Evolutionary conservation across 2,888 invertebrate genomes (phyloP).

Genomic region (Stenodema calcarata): DNA sequence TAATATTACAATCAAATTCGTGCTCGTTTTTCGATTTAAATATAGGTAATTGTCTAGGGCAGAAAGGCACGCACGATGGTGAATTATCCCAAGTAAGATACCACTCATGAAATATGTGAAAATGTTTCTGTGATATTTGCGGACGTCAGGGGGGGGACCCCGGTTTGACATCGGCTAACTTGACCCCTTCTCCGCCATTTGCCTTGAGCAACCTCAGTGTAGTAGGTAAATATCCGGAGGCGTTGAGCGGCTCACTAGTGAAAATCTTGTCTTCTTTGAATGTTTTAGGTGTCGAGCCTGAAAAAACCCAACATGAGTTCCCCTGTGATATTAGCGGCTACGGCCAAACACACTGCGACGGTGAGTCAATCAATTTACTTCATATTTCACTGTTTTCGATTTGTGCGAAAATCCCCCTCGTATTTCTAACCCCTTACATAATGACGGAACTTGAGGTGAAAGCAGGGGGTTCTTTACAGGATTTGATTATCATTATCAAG

Average conservation of each 20-base stretch:
- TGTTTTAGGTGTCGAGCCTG: slow-evolving; percentile 32
- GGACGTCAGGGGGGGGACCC: not conserved
- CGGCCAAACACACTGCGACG: slow-evolving; percentile 84
- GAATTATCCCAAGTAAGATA: not conserved
- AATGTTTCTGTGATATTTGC: not conserved
- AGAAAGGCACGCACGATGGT: slow-evolving; percentile 1
- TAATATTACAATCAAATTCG: not conserved
- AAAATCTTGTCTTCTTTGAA: not conserved
- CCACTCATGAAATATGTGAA: not conserved
- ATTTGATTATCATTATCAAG: not conserved
- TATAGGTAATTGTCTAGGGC: slow-evolving; percentile 17
- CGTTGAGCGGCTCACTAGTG: not conserved
- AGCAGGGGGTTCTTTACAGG: not conserved
- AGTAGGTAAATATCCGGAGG: slow-evolving; percentile 5
- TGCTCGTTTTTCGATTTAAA: not conserved
- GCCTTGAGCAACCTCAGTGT: not conserved
- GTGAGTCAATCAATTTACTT: slow-evolving; percentile 66
- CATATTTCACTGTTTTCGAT: not conserved
- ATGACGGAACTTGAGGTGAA: not conserved
- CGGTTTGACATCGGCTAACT: not conserved
- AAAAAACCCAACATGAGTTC: slow-evolving; percentile 54
- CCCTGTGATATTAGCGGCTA: slow-evolving; percentile 83
- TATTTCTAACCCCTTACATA: not conserved
- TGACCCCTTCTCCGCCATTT: slow-evolving; percentile 35
- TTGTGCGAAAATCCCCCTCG: not conserved